These are phyloP conservation scores for Euproctis similis DNA, from an alignment of 2,888 invertebrate species.

Conservation along the genomic window DNA sequence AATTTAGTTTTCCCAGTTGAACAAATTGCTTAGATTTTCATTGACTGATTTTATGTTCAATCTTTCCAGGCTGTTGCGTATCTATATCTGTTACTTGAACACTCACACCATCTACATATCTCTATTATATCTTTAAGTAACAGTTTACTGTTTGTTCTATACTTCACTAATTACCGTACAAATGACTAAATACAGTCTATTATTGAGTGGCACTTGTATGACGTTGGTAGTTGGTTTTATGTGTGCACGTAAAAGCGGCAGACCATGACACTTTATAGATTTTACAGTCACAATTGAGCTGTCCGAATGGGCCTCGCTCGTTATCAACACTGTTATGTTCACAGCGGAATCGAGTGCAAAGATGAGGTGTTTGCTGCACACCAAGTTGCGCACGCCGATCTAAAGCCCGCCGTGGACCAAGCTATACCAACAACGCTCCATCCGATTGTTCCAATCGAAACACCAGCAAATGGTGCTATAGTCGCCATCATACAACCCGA, in stretches of 20 bases:
- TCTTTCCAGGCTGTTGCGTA: no score
- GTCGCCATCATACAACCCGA: constrained; percentile 51
- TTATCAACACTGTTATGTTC: constrained; percentile 50
- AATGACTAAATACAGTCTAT: constrained; percentile 32
- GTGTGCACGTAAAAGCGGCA: constrained; percentile 22
- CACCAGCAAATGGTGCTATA: constrained; percentile 51
- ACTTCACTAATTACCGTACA: constrained; percentile 37
- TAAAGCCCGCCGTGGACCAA: constrained; percentile 51
- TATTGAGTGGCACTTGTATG: constrained; percentile 30
- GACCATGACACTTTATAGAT: constrained; percentile 29
- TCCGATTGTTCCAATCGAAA: constrained; percentile 28
- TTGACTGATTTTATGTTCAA: no score
- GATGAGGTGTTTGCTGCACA: constrained; percentile 85
- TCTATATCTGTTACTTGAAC: no score
- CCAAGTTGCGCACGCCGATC: constrained; percentile 64
- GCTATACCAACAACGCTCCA: constrained; percentile 19
- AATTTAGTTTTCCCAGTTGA: no score
- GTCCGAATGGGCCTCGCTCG: constrained; percentile 30
- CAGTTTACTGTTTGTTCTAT: no score
- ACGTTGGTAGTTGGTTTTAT: constrained; percentile 22
- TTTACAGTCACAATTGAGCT: constrained; percentile 5
- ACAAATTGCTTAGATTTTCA: no score
- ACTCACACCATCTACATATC: no score
- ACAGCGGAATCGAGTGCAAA: constrained; percentile 86
- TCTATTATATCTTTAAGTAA: no score